Base-by-base conservation (phyloP, 2,113 vertebrate species). In the Labeo catla region DNA sequence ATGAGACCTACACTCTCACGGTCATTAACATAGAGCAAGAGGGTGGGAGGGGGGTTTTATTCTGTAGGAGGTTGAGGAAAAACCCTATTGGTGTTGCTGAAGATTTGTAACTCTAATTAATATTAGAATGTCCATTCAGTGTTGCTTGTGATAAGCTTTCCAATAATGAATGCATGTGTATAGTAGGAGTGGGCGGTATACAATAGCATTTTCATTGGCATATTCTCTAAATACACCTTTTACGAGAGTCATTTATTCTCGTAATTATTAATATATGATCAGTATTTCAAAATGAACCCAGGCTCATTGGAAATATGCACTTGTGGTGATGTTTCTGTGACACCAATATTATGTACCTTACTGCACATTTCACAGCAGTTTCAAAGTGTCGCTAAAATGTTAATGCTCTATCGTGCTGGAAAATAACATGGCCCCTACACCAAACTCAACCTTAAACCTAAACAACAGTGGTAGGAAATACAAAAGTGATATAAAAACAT, bases 1-100 rank as follows among this genome's bases (percentile, higher is more conserved):
- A 93, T 92, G 89, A 92, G 88, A 88, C 84, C 36, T 84, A 65
- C 81, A 87, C 63, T 84, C 78, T 87, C 76, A 80, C 23, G 86
- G 70, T 85, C 86, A 89, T 92, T 90, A 89, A 86, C 43, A 72
- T 23, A 86, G 45, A 87, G 50, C 76, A 72, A 86, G 68, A 61
- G 10, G 59, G 59, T n/a, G 10, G 77, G 36, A 73, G 23, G 39
- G 34, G 73, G 34, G 61, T 34, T 80, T 45, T 80, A 47, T 61
- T 23, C 57, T 80, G 39, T 43, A 12, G 39, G 16, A 80, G 34
- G 54, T 54, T 61, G 10, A 50, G 12, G 3, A 36, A 11, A 1
- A 21, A 80, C 36, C 36, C 28, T 76, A 50, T n/a, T 63, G 10
- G 10, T 80, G 36, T 45, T 63, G 57, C 5, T 43, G 12, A 63